These are phyloP conservation scores for Sciurus carolinensis DNA, from an alignment of 2,797 vertebrate species.

Conservation along the genomic window DNA sequence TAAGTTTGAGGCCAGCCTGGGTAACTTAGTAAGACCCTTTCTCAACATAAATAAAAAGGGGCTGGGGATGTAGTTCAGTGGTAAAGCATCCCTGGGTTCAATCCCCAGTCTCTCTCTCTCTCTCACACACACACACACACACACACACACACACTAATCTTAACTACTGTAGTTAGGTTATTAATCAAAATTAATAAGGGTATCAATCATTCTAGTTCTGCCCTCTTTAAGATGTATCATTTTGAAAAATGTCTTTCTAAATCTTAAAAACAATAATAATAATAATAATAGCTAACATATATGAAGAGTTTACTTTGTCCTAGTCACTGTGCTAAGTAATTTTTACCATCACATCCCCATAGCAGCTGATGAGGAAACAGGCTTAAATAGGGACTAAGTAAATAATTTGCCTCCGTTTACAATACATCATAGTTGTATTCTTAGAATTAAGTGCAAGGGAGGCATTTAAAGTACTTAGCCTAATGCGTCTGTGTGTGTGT, in stretches of 20 bases:
- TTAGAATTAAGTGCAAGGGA: slow-evolving; percentile 40
- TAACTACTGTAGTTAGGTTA: not conserved
- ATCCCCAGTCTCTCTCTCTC: too few relatives aligned
- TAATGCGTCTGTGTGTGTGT: not conserved
- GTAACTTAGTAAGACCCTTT: too few relatives aligned
- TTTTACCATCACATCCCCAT: not conserved
- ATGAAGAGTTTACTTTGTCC: slow-evolving; percentile 28
- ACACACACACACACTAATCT: too few relatives aligned
- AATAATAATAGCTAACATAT: slow-evolving; percentile 29
- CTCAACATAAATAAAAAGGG: too few relatives aligned
- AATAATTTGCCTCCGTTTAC: slow-evolving; percentile 57
- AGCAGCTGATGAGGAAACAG: slow-evolving; percentile 1
- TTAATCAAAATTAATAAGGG: not conserved
- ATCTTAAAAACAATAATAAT: slow-evolving; percentile 47
- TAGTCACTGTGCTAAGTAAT: not conserved
- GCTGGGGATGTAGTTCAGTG: too few relatives aligned
- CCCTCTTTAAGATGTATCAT: slow-evolving; percentile 9
- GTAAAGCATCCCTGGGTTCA: too few relatives aligned
- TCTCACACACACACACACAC: too few relatives aligned
- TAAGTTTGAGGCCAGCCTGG: too few relatives aligned
- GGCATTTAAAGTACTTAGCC: not conserved
- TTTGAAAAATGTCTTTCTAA: slow-evolving; percentile 70
- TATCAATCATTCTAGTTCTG: not conserved
- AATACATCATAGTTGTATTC: not conserved
- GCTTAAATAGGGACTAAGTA: slow-evolving; percentile 34